phyloP scores from a whole-genome alignment of 2,888 invertebrate genomes.

The Metalampra italica region DNA sequence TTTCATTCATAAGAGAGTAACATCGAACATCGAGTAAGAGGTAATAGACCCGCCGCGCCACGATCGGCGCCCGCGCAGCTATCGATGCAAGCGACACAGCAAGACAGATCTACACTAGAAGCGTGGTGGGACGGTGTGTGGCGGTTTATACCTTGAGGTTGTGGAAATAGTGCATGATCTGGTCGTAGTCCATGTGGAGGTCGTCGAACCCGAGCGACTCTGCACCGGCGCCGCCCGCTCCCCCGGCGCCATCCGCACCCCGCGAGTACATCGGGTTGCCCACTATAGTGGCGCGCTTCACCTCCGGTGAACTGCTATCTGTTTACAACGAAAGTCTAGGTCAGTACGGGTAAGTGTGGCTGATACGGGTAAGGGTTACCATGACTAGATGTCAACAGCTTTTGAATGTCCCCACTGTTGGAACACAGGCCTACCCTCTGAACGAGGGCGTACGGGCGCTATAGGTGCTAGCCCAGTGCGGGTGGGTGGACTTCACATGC shows the following conservation, averaged over 20 bases:
- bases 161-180: slow-evolving; percentile 98
- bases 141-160: slow-evolving; percentile 90
- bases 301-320: slow-evolving; percentile 78
- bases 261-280: slow-evolving; percentile 91
- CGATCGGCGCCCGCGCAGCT: slow-evolving; percentile 31
- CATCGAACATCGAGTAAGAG: slow-evolving; percentile 51
- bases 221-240: slow-evolving; percentile 56
- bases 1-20: slow-evolving; percentile 66
- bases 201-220: slow-evolving; percentile 87
- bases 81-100: slow-evolving; percentile 63
- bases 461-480: no score
- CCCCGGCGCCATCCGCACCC: slow-evolving; percentile 48
- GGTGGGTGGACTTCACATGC: no score
- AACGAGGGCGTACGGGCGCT: no score
- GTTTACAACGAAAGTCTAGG: slow-evolving; percentile 8
- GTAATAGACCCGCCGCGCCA: slow-evolving; percentile 42
- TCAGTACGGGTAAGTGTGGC: background rate
- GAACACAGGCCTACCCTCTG: no score
- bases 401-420: no score
- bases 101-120: slow-evolving; percentile 71
- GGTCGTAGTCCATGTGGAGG: slow-evolving; percentile 97
- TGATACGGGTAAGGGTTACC: no score
- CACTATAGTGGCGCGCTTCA: slow-evolving; percentile 90
- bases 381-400: no score
- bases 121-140: slow-evolving; percentile 59